Conservation (phyloP, 2,888 invertebrate genomes). For the Conops quadrifasciatus region DNA sequence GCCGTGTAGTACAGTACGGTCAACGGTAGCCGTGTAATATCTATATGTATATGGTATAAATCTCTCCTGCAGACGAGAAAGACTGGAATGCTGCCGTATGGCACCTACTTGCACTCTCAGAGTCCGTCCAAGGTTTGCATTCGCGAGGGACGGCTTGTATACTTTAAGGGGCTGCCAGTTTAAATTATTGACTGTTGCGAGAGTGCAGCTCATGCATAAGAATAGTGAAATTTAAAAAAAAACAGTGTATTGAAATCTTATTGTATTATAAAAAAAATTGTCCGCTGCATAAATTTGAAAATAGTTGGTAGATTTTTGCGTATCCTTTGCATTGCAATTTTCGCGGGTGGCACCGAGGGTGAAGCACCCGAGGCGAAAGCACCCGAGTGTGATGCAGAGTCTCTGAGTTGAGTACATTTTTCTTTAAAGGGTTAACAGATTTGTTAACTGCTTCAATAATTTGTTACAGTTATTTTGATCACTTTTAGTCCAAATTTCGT, state of each 20-base stretch:
- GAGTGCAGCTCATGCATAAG: slow-evolving; percentile 61
- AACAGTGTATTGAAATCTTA: no score
- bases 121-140: background rate
- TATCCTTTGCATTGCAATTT: background rate
- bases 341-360: background rate
- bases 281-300: no score
- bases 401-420: no score
- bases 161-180: background rate
- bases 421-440: no score
- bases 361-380: no score
- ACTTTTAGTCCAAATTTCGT: background rate
- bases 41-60: slow-evolving; percentile 13
- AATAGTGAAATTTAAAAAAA: slow-evolving; percentile 1
- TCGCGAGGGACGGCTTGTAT: background rate
- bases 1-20: background rate
- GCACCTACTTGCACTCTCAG: slow-evolving; percentile 12
- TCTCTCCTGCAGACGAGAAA: slow-evolving; percentile 28
- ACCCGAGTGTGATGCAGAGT: no score
- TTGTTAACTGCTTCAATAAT: no score
- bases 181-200: slow-evolving; percentile 21
- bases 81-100: background rate
- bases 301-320: slow-evolving; percentile 33
- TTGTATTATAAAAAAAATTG: no score
- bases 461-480: slow-evolving; percentile 1
- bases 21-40: background rate